phyloP scores from a whole-genome alignment of 2,797 vertebrate species.

The Gallinago nigripennis region DNA sequence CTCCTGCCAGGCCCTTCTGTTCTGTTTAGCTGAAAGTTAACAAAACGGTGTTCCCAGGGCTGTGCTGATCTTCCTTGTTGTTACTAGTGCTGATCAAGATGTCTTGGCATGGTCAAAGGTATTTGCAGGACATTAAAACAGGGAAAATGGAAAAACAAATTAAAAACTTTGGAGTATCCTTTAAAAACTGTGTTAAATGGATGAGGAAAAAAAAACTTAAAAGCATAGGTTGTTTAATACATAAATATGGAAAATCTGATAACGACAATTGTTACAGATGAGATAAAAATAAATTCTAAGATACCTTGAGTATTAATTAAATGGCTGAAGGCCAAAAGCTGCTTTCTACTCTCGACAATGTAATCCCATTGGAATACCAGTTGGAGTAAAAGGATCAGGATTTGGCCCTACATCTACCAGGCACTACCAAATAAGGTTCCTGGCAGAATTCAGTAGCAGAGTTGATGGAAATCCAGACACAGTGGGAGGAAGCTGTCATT shows the following conservation, averaged over 20 bases:
- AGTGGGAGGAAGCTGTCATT: slow-evolving; percentile 5
- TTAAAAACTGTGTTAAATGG: slow-evolving; percentile 23
- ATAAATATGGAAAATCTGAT: slow-evolving; percentile 67
- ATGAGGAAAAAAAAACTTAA: slow-evolving; percentile 39
- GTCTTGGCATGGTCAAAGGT: slow-evolving; percentile 50
- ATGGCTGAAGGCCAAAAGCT: background rate
- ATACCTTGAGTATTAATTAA: slow-evolving; percentile 47
- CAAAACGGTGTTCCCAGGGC: background rate
- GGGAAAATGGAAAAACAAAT: slow-evolving; percentile 65
- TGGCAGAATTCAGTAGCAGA: slow-evolving; percentile 19
- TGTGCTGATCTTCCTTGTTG: slow-evolving; percentile 12
- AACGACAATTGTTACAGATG: background rate
- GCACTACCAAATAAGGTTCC: background rate
- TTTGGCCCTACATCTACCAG: slow-evolving; percentile 15
- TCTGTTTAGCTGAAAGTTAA: slow-evolving; percentile 16
- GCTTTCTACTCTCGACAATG: background rate
- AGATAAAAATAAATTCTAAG: slow-evolving; percentile 54
- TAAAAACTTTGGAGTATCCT: slow-evolving; percentile 43
- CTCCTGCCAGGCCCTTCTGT: background rate
- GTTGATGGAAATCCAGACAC: slow-evolving; percentile 4
- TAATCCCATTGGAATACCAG: background rate
- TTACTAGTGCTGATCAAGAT: slow-evolving; percentile 33
- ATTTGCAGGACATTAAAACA: slow-evolving; percentile 61
- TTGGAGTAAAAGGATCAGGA: slow-evolving; percentile 8
- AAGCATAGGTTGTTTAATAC: slow-evolving; percentile 61